phyloP scores from a whole-genome alignment of 1,140 invertebrate species.

The Physella acuta region DNA sequence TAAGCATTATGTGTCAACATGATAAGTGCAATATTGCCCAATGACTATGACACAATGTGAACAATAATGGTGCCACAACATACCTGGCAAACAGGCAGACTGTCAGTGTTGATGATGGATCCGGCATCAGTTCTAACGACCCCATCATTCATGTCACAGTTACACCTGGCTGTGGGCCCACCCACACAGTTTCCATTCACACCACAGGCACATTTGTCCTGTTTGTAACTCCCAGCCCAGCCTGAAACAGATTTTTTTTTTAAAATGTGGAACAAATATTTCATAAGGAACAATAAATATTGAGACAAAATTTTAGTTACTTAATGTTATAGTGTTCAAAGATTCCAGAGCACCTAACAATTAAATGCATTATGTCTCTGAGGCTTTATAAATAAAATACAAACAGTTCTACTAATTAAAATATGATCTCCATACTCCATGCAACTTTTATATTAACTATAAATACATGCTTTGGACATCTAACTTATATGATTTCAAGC shows the following conservation, averaged over 20 bases:
- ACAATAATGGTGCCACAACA: no score
- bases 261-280: no score
- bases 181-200: constrained; percentile 26
- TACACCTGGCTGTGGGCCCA: constrained; percentile 3
- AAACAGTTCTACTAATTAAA: neutral
- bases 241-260: constrained; percentile 9
- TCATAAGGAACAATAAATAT: neutral
- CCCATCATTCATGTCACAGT: constrained; percentile 21
- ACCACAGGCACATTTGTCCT: constrained; percentile 23
- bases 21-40: no score
- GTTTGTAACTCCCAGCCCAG: constrained; percentile 19
- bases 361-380: neutral
- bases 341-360: no score
- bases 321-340: no score
- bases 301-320: no score
- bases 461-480: no score
- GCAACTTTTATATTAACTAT: no score
- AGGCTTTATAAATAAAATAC: neutral
- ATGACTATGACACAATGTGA: no score
- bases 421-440: no score
- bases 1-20: no score
- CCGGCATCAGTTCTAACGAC: constrained; percentile 5
- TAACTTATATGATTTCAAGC: no score
- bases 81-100: constrained; percentile 24
- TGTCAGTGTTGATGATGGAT: constrained; percentile 6